Conservation (phyloP, 1,140 invertebrate species). For the Platorchestia sp. region DNA sequence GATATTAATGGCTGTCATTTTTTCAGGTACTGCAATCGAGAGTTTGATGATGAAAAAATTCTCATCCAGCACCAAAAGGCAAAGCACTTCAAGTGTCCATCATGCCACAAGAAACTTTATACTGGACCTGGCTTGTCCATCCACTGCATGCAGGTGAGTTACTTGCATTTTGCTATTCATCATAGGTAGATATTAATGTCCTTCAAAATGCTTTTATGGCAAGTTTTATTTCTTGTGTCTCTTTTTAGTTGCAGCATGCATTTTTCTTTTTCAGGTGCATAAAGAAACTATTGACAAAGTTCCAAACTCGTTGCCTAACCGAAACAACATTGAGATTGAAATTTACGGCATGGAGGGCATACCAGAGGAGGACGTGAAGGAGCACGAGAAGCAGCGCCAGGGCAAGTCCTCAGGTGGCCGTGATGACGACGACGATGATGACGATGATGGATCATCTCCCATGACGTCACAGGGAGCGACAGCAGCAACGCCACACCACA, state of each 20-base stretch:
- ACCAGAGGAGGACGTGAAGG: constrained; percentile 92
- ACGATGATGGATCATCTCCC: constrained; percentile 40
- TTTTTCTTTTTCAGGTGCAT: constrained; percentile 83
- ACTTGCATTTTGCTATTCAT: background rate
- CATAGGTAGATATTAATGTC: background rate
- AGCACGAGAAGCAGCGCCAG: constrained; percentile 90
- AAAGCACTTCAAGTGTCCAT: constrained; percentile 99
- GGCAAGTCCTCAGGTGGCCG: constrained; percentile 72
- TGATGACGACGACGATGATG: constrained; percentile 66
- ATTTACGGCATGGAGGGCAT: constrained; percentile 99
- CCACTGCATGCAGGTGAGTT: constrained; percentile 97
- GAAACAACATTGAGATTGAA: constrained; percentile 99
- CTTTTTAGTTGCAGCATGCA: background rate
- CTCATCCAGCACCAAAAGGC: constrained; percentile 99
- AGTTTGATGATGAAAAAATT: constrained; percentile 99
- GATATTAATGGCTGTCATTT: background rate
- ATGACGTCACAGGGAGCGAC: constrained; percentile 13
- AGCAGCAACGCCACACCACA: background rate
- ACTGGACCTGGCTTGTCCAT: constrained; percentile 98
- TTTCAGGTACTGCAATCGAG: constrained; percentile 97
- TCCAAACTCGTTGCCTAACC: constrained; percentile 96
- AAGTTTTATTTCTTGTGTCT: background rate
- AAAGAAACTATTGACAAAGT: constrained; percentile 99
- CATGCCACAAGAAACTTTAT: constrained; percentile 99
- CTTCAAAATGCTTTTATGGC: too few species aligned